Conservation (phyloP, 1,140 invertebrate genomes). For the Listronotus bonariensis region DNA sequence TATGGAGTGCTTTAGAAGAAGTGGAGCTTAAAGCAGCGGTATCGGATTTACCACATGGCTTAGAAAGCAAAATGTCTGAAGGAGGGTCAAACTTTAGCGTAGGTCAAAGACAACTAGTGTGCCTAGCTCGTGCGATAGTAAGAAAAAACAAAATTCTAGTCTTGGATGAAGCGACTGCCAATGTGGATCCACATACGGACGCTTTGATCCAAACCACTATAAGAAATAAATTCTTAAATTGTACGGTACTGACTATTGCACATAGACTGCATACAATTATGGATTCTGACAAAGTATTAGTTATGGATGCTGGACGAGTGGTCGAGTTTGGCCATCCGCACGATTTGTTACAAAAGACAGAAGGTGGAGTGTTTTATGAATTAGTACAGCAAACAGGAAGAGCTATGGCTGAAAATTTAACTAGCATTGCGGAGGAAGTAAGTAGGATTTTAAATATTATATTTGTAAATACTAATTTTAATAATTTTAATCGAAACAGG, state of each 20-base stretch:
- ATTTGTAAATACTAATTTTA: too few species aligned
- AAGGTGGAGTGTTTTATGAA: slow-evolving; percentile 65
- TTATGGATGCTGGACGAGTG: slow-evolving; percentile 68
- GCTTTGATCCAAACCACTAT: slow-evolving; percentile 62
- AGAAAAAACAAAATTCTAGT: slow-evolving; percentile 71
- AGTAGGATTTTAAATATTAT: too few species aligned
- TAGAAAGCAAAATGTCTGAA: slow-evolving; percentile 61
- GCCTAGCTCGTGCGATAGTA: too few species aligned
- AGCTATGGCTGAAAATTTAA: slow-evolving; percentile 62
- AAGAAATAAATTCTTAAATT: slow-evolving; percentile 68
- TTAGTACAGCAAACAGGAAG: slow-evolving; percentile 72
- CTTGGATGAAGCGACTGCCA: slow-evolving; percentile 76
- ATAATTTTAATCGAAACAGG: too few species aligned
- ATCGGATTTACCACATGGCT: slow-evolving; percentile 28
- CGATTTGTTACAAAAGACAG: slow-evolving; percentile 63
- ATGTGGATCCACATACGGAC: slow-evolving; percentile 65
- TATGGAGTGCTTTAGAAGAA: slow-evolving; percentile 48
- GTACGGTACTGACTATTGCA: slow-evolving; percentile 82
- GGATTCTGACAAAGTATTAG: slow-evolving; percentile 75
- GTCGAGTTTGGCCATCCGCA: slow-evolving; percentile 50
- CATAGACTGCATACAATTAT: slow-evolving; percentile 83
- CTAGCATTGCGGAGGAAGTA: slow-evolving; percentile 61
- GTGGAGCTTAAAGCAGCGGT: slow-evolving; percentile 47
- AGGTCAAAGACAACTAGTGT: slow-evolving; percentile 72
- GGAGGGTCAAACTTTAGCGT: slow-evolving; percentile 68